These are phyloP conservation scores for Altica lythri DNA, from an alignment of 2,888 invertebrate genomes.

Conservation along the genomic window DNA sequence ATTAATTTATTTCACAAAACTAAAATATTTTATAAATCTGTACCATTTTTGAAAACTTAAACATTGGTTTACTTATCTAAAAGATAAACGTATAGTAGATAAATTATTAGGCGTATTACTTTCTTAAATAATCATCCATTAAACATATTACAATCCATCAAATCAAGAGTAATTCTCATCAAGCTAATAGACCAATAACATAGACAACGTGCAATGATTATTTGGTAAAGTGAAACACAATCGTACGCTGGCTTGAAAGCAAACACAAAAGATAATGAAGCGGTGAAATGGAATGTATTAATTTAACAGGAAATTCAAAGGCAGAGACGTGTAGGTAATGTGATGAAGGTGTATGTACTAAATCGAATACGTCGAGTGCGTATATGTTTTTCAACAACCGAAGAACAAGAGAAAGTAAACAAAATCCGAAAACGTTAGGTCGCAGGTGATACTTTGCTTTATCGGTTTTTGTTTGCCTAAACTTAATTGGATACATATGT, in stretches of 20 bases:
- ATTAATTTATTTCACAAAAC: no score
- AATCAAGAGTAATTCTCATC: no score
- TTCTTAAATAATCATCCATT: no score
- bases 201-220: conserved; percentile 8
- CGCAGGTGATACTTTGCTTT: background rate
- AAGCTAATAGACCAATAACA: conserved; percentile 11
- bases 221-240: conserved; percentile 14
- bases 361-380: conserved; percentile 8
- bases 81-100: no score
- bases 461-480: background rate
- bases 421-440: background rate
- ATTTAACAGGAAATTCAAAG: conserved; percentile 24
- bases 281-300: conserved; percentile 39
- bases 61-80: no score
- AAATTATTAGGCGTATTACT: no score
- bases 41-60: no score
- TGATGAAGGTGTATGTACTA: conserved; percentile 29
- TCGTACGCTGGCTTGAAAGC: conserved; percentile 26
- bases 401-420: background rate
- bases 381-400: background rate
- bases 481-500: no score
- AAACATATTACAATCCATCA: no score
- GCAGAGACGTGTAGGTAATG: conserved; percentile 32
- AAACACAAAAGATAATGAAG: conserved; percentile 36
- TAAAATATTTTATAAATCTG: no score